Evolutionary conservation across 2,797 vertebrate genomes (phyloP).

Genomic region (Mormyrus proboscirostris): DNA sequence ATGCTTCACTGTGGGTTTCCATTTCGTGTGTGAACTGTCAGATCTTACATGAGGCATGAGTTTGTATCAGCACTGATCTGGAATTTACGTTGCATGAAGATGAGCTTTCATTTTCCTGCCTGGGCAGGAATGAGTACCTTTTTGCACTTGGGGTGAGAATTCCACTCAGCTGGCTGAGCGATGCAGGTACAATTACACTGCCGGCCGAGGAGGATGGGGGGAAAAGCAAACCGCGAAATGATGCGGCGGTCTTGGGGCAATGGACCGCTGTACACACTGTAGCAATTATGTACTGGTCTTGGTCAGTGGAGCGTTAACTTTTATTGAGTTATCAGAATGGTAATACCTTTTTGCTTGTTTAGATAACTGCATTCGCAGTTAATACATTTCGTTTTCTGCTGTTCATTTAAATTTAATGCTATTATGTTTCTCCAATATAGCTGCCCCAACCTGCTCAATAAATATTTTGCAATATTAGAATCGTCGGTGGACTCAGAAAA

Average conservation of each 20-base stretch:
- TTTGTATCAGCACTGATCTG: neutral
- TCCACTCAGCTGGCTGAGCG: neutral
- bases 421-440: neutral
- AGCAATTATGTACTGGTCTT: neutral
- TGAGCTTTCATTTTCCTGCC: neutral
- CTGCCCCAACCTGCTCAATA: neutral
- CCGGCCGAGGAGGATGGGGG: neutral
- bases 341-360: constrained; percentile 1
- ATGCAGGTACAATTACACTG: neutral
- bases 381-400: neutral
- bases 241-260: neutral
- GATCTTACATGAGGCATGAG: neutral
- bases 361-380: neutral
- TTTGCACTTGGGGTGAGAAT: neutral
- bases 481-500: neutral
- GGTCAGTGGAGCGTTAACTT: neutral
- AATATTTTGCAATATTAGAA: neutral
- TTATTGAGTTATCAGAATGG: constrained; percentile 4
- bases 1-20: neutral
- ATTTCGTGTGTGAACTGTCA: neutral
- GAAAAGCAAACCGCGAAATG: neutral
- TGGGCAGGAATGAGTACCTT: neutral
- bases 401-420: neutral
- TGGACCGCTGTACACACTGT: neutral
- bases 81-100: neutral